Evolutionary conservation across 1,140 invertebrate genomes (phyloP), one percentile per base, ranked within the genome.

Genomic region (Drosophila equinoxialis): DNA sequence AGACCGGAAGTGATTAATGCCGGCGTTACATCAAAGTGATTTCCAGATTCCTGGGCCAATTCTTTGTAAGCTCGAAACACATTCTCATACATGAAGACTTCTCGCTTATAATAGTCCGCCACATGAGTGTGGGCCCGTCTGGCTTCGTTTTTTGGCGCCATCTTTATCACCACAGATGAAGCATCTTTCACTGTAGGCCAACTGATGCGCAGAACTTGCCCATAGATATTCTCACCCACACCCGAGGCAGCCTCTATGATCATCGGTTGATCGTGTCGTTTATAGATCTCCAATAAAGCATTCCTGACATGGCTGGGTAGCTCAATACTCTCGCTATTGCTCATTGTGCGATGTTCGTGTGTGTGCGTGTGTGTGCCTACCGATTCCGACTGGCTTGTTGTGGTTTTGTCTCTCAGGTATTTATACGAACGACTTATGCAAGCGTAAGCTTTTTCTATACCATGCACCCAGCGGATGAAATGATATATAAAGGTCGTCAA

Each of bases 191-290:
- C 5, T 2, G 59, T 51, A n/a, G 57, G 77, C 71, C 68, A 71
- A 65, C 60, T 71, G 7, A 71, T 68, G 17, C 78, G 74, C 6
- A 86, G 45, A 41, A 89, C 74, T 48, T 80, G 74, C 4, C 84
- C 84, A 42, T 81, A 89, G 8, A 77, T 76, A 51, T 89, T 89
- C 65, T 89, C 84, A 57, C 84, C 84, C 11, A 75, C 70, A 17
- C 84, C 84, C 1, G 69, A 72, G 14, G 82, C 71, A 0, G 82
- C 68, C 55, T 76, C 65, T 17, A 60, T 10, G 13, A 51, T 59
- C 8, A 76, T 33, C 17, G 74, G 73, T 8, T 42, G 35, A 20
- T 69, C 1, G 1, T 65, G 51, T 7, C 65, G 74, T 11, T 76
- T 65, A 30, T 76, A 76, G 30, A 76, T 60, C 10, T 69, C 60